These are phyloP conservation scores for Euphonia xanthogaster DNA, from an alignment of 2,797 vertebrate species.

Conservation along the genomic window DNA sequence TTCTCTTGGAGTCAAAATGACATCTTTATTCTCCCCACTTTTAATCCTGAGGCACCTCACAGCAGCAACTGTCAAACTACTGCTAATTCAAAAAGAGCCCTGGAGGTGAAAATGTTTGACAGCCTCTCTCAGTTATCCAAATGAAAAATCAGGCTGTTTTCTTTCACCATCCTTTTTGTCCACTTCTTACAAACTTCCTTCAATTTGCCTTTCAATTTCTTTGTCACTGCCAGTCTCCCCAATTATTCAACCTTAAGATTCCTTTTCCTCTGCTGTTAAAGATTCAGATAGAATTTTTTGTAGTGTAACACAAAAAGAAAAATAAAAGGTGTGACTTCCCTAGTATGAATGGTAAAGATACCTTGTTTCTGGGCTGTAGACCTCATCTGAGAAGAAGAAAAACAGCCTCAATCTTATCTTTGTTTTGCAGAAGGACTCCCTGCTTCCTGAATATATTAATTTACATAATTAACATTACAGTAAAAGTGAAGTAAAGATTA, in stretches of 20 bases:
- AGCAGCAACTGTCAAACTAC: conserved; percentile 64
- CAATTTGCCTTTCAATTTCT: neutral
- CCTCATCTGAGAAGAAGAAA: neutral
- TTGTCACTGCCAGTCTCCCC: neutral
- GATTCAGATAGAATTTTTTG: neutral
- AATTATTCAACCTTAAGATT: neutral
- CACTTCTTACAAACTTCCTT: neutral
- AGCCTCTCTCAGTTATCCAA: conserved; percentile 45
- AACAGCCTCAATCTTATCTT: neutral
- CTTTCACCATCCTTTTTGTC: neutral
- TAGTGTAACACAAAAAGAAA: neutral
- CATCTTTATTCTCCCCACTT: conserved; percentile 65
- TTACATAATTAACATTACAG: neutral
- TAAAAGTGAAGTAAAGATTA: neutral
- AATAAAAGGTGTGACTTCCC: neutral
- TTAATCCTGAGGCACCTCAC: conserved; percentile 66
- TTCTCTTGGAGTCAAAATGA: conserved; percentile 63
- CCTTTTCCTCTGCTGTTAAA: neutral
- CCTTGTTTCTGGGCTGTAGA: neutral
- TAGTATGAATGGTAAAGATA: neutral
- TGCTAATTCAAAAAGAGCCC: conserved; percentile 67
- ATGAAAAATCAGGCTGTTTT: conserved; percentile 44
- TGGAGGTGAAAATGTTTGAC: conserved; percentile 39
- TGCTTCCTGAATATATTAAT: neutral
- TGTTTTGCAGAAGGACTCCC: neutral